phyloP scores from a whole-genome alignment of 2,113 vertebrate genomes.

The Eurypyga helias region DNA sequence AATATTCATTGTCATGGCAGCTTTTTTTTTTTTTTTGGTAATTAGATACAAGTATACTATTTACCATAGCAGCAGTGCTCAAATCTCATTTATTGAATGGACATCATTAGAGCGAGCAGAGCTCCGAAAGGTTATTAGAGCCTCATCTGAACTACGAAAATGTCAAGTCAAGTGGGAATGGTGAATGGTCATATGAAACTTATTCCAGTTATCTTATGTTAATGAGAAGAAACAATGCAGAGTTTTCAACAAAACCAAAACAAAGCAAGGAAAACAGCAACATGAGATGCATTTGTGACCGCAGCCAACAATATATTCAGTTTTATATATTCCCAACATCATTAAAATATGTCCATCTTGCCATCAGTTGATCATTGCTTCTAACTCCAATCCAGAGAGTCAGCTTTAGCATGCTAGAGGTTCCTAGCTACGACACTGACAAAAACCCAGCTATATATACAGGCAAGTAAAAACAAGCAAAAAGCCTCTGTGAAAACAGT shows the following conservation, averaged over 20 bases:
- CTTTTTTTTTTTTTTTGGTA: neutral
- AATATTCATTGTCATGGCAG: neutral
- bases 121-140: constrained; percentile 73
- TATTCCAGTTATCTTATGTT: constrained; percentile 61
- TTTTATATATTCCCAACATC: constrained; percentile 28
- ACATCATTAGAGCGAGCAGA: constrained; percentile 74
- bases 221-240: constrained; percentile 67
- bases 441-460: neutral
- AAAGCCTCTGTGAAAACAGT: neutral
- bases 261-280: neutral
- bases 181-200: constrained; percentile 49
- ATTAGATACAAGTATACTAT: constrained; percentile 40
- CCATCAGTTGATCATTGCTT: constrained; percentile 23
- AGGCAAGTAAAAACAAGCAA: neutral
- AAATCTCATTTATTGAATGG: constrained; percentile 54
- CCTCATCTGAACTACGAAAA: constrained; percentile 71
- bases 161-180: constrained; percentile 68
- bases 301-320: neutral
- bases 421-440: neutral
- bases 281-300: constrained; percentile 15
- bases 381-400: neutral
- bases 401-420: neutral
- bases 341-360: constrained; percentile 71
- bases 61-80: constrained; percentile 11
- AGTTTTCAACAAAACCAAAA: neutral